Conservation (phyloP, 1,140 invertebrate species). For the Meteorus sp. region DNA sequence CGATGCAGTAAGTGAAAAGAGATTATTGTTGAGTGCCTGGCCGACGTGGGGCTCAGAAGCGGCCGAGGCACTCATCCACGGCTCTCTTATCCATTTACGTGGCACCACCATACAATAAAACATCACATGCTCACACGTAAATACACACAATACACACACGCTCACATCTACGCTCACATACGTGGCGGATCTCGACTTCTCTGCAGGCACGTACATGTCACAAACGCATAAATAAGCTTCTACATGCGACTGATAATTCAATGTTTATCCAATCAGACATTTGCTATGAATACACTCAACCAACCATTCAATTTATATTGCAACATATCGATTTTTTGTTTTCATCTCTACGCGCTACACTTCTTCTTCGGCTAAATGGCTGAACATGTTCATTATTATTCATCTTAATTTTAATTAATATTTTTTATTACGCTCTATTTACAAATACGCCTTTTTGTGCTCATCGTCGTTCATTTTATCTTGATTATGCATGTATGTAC, state of each 20-base stretch:
- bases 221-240: constrained; percentile 5
- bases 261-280: too few relatives aligned
- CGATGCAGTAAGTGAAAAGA: constrained; percentile 17
- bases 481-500: too few relatives aligned
- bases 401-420: too few relatives aligned
- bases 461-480: too few relatives aligned
- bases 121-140: constrained; percentile 11
- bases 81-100: too few relatives aligned
- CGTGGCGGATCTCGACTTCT: not conserved
- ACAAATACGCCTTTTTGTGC: too few relatives aligned
- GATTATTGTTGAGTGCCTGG: constrained; percentile 24
- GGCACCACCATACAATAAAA: too few relatives aligned
- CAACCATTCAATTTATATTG: not conserved
- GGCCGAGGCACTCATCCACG: constrained; percentile 25
- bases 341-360: not conserved
- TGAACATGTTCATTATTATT: too few relatives aligned
- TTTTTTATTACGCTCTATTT: too few relatives aligned
- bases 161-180: not conserved
- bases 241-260: constrained; percentile 2
- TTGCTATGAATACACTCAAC: constrained; percentile 4
- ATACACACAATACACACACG: not conserved
- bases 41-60: constrained; percentile 20
- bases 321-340: not conserved
- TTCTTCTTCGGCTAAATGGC: too few relatives aligned
- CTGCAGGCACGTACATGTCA: not conserved